A percentile compares a stretch with the other conserved stretches of the same genome.
Evolutionary conservation across 2,113 vertebrate species (phyloP).

Genomic region (Phaethornis superciliosus): DNA sequence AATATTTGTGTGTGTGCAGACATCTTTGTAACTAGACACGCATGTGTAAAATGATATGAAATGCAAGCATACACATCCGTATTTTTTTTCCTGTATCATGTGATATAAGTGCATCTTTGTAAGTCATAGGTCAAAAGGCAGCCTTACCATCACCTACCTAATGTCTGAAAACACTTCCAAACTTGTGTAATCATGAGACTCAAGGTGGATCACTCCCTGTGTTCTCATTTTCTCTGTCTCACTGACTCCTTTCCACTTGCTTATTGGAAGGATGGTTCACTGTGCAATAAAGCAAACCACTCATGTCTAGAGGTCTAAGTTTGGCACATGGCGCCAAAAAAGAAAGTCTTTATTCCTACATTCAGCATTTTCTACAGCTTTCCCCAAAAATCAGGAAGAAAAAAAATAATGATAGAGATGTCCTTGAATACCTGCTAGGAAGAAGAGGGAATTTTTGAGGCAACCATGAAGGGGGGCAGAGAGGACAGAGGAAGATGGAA

Average conservation of each 20-base stretch:
- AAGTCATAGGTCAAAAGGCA: not conserved
- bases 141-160: not conserved
- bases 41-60: not conserved
- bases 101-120: not conserved
- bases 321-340: not conserved
- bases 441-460: not conserved
- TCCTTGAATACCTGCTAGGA: not conserved
- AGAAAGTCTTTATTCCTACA: not conserved
- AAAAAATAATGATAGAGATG: not conserved
- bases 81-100: rapidly evolving
- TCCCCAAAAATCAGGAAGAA: not conserved
- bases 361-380: not conserved
- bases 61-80: not conserved
- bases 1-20: not conserved
- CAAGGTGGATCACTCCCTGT: not conserved
- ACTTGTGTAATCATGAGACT: not conserved
- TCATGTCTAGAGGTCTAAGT: not conserved
- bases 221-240: not conserved
- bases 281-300: not conserved
- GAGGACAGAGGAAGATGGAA: not conserved
- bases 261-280: not conserved
- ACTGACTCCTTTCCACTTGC: not conserved
- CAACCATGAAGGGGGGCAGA: not conserved
- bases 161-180: not conserved
- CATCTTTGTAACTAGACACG: not conserved